Conservation (phyloP, 2,888 invertebrate species). For the Bedellia somnulentella region DNA sequence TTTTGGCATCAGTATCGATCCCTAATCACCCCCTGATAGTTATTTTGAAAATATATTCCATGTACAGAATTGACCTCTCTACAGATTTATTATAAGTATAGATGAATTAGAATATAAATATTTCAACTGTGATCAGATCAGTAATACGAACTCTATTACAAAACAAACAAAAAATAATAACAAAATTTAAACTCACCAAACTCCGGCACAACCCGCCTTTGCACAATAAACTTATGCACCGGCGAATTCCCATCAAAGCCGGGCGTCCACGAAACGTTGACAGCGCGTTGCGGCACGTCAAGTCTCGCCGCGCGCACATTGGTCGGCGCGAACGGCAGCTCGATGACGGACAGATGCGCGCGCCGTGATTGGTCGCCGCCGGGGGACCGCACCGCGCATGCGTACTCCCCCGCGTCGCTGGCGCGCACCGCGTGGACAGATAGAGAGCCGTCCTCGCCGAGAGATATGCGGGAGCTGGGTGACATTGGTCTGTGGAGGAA, state of each 20-base stretch:
- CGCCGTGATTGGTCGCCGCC: slow-evolving; percentile 92
- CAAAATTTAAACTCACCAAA: slow-evolving; percentile 63
- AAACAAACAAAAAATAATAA: neutral
- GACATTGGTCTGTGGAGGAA: slow-evolving; percentile 38
- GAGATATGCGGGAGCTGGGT: slow-evolving; percentile 70
- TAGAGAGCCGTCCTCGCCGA: slow-evolving; percentile 80
- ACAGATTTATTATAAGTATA: no score
- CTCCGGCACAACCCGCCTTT: slow-evolving; percentile 86
- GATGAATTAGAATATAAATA: no score
- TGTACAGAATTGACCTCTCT: no score
- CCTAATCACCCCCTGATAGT: no score
- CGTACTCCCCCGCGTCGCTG: slow-evolving; percentile 92
- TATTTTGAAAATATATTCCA: no score
- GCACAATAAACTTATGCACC: slow-evolving; percentile 88
- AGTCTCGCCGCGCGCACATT: slow-evolving; percentile 77
- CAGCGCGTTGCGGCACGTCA: slow-evolving; percentile 71
- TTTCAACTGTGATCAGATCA: no score
- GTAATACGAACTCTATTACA: no score
- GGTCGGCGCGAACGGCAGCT: slow-evolving; percentile 91
- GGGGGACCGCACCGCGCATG: slow-evolving; percentile 85
- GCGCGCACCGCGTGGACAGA: slow-evolving; percentile 88
- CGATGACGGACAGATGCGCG: slow-evolving; percentile 81
- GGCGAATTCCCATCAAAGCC: slow-evolving; percentile 98
- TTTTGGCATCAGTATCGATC: no score
- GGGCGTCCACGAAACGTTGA: slow-evolving; percentile 92